Evolutionary conservation across 1,140 invertebrate genomes (phyloP), one percentile per base, ranked within the genome.

Genomic region (Choristoneura fumiferana): DNA sequence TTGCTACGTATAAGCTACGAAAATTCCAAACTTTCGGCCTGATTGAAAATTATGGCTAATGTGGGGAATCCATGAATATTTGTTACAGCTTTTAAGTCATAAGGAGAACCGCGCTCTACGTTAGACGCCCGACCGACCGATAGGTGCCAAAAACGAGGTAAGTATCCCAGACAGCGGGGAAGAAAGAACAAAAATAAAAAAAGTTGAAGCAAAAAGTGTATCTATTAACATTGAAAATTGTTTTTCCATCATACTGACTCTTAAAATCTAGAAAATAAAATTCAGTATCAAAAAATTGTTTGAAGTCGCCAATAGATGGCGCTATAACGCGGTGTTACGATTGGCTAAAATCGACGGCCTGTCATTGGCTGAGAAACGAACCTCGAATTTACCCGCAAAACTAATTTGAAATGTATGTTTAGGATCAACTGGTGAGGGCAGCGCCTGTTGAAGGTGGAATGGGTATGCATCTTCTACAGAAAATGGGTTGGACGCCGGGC

Each of bases 401-500:
- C 57, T 58, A 40, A 43, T 33, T 57, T 13, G 33, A 63, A 65
- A 56, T 53, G 40, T 53, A 63, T 69, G 55, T 78, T 37, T 92
- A 97, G 95, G 95, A 97, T 91, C 96, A 97, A 89, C 92, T 98
- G 62, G 93, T 93, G 60, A 93, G 92, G 4, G 96, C 96, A 9
- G 93, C 94, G 36, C 96, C 96, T 4, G 94, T 99, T 4, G 94
- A 93, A 13, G 95, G 96, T 55, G 98, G 97, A 1, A 97, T 99
- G 93, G 98, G 98, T 12, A 97, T 98, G 96, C 94, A 96, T 65
- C 90, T 99, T 40, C 91, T 99, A 12, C 95, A 98, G 89, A 99
- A 99, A 91, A 99, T 99, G 98, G 98, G 98, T 35, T 99, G 98
- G 98, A 95, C 94, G 68, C 96, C 97, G 1, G 98, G 98, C 0